Evolutionary conservation across 2,113 vertebrate species (phyloP).

Genomic region (Symphodus melops): DNA sequence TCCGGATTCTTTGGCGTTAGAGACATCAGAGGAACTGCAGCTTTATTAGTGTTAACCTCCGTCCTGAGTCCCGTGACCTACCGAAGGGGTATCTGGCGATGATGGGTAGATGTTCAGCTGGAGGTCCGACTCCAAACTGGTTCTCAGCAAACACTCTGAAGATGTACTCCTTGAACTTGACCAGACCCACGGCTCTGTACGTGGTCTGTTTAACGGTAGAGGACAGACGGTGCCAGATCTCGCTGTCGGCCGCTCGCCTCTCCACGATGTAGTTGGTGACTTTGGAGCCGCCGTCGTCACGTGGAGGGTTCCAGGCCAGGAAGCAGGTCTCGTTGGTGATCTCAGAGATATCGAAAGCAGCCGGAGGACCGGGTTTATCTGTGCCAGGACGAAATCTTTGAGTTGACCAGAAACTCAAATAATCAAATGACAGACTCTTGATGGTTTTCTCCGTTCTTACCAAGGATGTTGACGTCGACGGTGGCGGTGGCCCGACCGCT

Average conservation of each 20-base stretch:
- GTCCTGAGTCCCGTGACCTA: conserved; percentile 72
- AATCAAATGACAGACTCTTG: not conserved
- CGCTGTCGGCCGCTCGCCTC: conserved; percentile 89
- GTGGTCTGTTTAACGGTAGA: conserved; percentile 96
- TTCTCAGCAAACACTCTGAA: conserved; percentile 98
- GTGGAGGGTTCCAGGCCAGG: conserved; percentile 97
- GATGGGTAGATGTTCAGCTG: conserved; percentile 88
- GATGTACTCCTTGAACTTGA: conserved; percentile 93
- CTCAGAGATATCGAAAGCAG: conserved; percentile 96
- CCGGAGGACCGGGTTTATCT: conserved; percentile 98
- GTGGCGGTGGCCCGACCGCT: conserved; percentile 96
- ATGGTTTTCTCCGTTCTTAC: conserved; percentile 69
- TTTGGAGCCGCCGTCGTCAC: conserved; percentile 95
- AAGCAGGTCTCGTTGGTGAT: conserved; percentile 94
- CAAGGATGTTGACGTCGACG: conserved; percentile 96
- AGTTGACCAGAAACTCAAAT: not conserved
- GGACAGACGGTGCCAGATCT: conserved; percentile 96
- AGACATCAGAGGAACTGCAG: too few relatives aligned
- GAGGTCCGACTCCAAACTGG: conserved; percentile 93
- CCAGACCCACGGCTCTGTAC: conserved; percentile 90
- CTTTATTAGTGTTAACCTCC: not conserved
- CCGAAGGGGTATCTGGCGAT: conserved; percentile 94
- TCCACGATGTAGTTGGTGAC: conserved; percentile 97
- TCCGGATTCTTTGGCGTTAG: too few relatives aligned
- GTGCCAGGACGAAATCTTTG: conserved; percentile 22